A percentile compares a stretch with the other conserved stretches of the same genome.
phyloP scores from a whole-genome alignment of 2,797 vertebrate species.

The Malacoraja senta region DNA sequence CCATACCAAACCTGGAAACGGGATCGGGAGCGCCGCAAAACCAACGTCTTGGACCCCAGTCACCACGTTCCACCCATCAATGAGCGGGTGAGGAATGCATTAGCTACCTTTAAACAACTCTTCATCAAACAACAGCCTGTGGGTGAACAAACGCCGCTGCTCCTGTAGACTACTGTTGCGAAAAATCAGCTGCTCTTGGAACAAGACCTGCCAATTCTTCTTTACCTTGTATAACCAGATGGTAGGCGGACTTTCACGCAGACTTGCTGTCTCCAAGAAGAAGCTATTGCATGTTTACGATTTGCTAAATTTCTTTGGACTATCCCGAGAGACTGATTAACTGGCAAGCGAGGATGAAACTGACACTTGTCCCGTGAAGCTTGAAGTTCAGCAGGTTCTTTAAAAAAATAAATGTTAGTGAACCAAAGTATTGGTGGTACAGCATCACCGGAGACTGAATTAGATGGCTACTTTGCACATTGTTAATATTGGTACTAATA shows the following conservation, averaged over 20 bases:
- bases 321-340: neutral
- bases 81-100: constrained; percentile 61
- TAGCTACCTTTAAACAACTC: constrained; percentile 55
- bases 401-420: no score
- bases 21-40: constrained; percentile 77
- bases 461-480: neutral
- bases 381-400: neutral
- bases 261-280: neutral
- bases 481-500: neutral
- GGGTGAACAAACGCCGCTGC: constrained; percentile 81
- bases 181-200: no score
- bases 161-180: constrained; percentile 57
- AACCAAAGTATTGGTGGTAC: no score
- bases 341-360: neutral
- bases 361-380: neutral
- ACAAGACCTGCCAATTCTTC: no score
- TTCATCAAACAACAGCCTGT: constrained; percentile 59
- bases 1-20: constrained; percentile 82
- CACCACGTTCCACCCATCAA: constrained; percentile 75
- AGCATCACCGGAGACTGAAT: no score
- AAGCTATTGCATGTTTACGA: neutral
- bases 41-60: constrained; percentile 87
- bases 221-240: neutral
- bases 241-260: no score
- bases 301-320: neutral